phyloP scores from a whole-genome alignment of 2,888 invertebrate species.

The Agriopis leucophaearia region DNA sequence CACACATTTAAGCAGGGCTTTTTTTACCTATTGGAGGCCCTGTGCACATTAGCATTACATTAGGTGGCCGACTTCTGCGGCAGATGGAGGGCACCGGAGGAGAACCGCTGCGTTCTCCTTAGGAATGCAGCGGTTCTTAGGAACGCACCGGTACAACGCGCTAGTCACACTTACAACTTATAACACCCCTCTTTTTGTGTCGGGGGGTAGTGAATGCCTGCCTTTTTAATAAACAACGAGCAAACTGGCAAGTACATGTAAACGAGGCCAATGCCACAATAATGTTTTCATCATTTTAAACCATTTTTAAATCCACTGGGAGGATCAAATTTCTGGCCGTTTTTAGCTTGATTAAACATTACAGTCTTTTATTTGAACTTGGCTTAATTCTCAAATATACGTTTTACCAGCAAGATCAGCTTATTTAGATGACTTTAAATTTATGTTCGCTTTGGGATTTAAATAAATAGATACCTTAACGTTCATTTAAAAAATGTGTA shows the following conservation, averaged over 20 bases:
- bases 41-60: too few relatives aligned
- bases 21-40: too few relatives aligned
- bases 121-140: too few relatives aligned
- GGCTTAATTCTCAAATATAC: conserved; percentile 1
- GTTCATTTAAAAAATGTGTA: neutral
- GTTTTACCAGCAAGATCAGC: neutral
- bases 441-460: neutral
- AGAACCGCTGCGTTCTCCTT: too few relatives aligned
- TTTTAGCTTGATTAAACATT: conserved; percentile 21
- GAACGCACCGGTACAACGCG: too few relatives aligned
- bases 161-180: too few relatives aligned
- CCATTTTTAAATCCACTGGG: conserved; percentile 1
- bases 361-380: conserved; percentile 6
- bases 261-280: conserved; percentile 12
- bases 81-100: too few relatives aligned
- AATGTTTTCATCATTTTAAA: neutral
- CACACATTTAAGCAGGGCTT: neutral
- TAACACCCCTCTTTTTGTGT: too few relatives aligned
- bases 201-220: neutral
- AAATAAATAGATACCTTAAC: too few relatives aligned
- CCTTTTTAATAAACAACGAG: neutral
- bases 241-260: neutral
- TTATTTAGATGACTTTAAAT: neutral
- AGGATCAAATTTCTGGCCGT: conserved; percentile 8
- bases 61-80: too few relatives aligned